phyloP scores from a whole-genome alignment of 2,113 vertebrate species.

The Corythornis madagascariensis region DNA sequence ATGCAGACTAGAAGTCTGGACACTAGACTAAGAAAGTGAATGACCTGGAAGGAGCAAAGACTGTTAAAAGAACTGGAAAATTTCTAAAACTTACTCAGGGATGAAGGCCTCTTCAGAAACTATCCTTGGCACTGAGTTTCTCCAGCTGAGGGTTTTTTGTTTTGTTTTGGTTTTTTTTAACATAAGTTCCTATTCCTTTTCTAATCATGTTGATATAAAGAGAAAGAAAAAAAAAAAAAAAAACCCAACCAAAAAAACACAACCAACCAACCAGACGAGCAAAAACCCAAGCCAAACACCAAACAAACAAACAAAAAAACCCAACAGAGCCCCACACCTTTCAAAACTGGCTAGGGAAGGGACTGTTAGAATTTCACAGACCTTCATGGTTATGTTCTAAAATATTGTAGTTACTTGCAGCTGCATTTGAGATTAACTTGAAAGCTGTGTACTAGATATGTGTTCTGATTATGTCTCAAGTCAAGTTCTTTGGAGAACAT shows the following conservation, averaged over 20 bases:
- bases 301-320: background rate
- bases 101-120: background rate
- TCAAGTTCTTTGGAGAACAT: background rate
- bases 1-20: background rate
- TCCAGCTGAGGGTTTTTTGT: background rate
- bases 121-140: background rate
- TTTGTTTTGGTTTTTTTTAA: background rate
- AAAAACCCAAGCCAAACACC: no score
- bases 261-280: no score
- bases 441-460: background rate
- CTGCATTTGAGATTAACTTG: background rate
- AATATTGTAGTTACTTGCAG: background rate
- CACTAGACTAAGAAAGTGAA: background rate
- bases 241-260: no score
- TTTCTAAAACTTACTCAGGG: background rate
- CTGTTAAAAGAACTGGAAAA: background rate
- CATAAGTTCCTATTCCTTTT: background rate
- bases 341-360: background rate
- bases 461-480: background rate
- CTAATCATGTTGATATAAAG: background rate
- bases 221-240: background rate
- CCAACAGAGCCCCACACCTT: background rate
- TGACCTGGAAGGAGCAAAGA: background rate
- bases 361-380: background rate
- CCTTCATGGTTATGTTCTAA: background rate